Evolutionary conservation across 1,140 invertebrate species (phyloP), one percentile per base, ranked within the genome.

Genomic region (Hyles vespertilio): DNA sequence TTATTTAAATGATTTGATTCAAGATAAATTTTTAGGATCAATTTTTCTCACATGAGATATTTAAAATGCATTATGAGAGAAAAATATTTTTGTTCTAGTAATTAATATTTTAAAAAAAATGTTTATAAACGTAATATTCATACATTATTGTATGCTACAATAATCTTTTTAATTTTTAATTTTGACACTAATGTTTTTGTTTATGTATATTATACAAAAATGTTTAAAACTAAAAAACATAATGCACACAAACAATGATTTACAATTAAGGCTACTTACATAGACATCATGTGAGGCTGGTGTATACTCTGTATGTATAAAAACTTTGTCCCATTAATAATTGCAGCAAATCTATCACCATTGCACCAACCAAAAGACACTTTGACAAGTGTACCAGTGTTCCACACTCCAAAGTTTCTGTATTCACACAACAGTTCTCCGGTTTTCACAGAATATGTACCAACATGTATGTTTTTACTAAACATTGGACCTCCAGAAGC

Each of bases 321-420:
- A 51, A 45, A 58, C 47, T 68, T 76, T 3, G 79, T 77, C 43
- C 84, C 85, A 73, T 86, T 87, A 7, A 67, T 70, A 43, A 89
- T 72, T 6, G 87, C 86, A 40, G 79, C 87, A 79, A 72, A 81
- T 67, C 58, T 73, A 9, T 82, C 77, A 44, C 78, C 80, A 50
- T 81, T 74, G 57, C 70, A 83, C 64, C 70, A 76, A 3, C 86
- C 86, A 40, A 89, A 44, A 4, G 84, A 72, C 3, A 88, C 74
- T 43, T 69, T 72, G 11, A 84, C 50, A 60, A 84, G 6, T 12
- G 47, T 6, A 22, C 22, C 10, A 3, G 44, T 47, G 48, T 77
- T 32, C 72, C 70, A 66, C 52, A 64, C 51, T 71, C 72, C n/a
- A 60, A 33, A 11, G 65, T 54, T 52, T 59, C 10, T 56, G 40